Base-by-base conservation (phyloP, 2,888 invertebrate genomes). In the Carcina quercana region DNA sequence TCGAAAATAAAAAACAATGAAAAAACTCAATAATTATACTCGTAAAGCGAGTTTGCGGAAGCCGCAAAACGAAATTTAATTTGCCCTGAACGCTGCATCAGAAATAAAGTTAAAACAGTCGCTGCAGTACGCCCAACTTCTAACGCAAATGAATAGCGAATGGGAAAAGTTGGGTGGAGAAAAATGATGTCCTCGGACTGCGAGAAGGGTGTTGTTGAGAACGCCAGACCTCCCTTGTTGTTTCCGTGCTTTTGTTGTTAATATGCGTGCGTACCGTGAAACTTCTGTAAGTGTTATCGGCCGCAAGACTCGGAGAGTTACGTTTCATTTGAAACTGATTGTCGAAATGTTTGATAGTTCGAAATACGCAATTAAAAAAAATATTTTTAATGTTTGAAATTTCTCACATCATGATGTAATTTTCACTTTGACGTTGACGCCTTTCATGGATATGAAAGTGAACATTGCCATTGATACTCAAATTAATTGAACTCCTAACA, bases 81-180 rank as follows among this genome's bases (percentile, higher is more conserved):
- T 83, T 82, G 80, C 75, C 74, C 74, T 79, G 83, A 83, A 82
- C 74, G 79, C 76, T 80, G 83, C 82, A 82, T 80, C 83, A 80
- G 78, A 78, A 80, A 80, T 80, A 82, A 80, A 82, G 80, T 82
- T 82, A 79, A 82, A 82, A 82, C 79, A 82, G 82, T 79, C 75
- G 70, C 68, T 76, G 80, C 79, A 79, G 72, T 70, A 75, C 73
- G 79, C 47, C 64, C 65, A 83, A 82, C 82, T 83, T 82, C 79
- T 80, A 82, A 83, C 82, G 76, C 79, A 79, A 82, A 83, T 83
- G 83, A 83, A 83, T 82, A 83, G 78, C 73, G 80, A 83, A 82
- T 82, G 79, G 76, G 79, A 68, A 82, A 83, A 83, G 83, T 83
- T 83, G 68, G 58, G 63, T 56, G 57, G 75, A 76, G 79, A 82